Evolutionary conservation across 2,888 invertebrate genomes (phyloP), one percentile per base, ranked within the genome.

Genomic region (Trichopoda pennipes): DNA sequence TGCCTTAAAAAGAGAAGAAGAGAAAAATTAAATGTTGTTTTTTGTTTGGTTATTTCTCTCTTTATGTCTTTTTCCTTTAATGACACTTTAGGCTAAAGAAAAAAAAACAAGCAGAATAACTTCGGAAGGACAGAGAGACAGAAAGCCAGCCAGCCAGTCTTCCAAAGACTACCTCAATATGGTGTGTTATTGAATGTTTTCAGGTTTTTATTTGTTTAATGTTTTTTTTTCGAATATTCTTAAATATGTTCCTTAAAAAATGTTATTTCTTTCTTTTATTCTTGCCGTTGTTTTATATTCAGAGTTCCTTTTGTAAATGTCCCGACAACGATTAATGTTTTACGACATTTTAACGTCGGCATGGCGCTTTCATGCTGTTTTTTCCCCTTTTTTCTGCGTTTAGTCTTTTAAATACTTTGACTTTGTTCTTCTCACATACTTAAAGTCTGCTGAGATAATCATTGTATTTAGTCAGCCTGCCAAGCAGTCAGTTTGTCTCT

Each of bases 331-430:
- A 82, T 82, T 82, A 82, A 79, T 79, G 75, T 79, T 82, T 82
- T 82, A 82, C 79, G 79, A 82, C 82, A 82, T 79, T 79, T 82
- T 76, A 82, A 82, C 75, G 82, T 79, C 82, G 82, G 82, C 82
- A 79, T 82, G 82, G 82, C 82, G 82, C 82, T 82, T 82, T 82
- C 79, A 80, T 80, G 79, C 47, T 74, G 68, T 42, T 68, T 68
- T 79, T 42, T 56, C 42, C n/a, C n/a, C n/a, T 2, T 10, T n/a
- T 70, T 44, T 70, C 51, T 44, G 38, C 49, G 63, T 44, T 79
- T 60, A 21, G 58, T 53, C 53, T 66, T 78, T 73, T 69, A 51
- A 51, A 58, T 70, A 70, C 64, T 70, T 78, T 42, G 16, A 60
- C 42, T 35, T 32, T 51, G 44, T 53, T 60, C n/a, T 44, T 60